A percentile compares a stretch with the other conserved stretches of the same genome.
Evolutionary conservation across 2,888 invertebrate species (phyloP).

Genomic region (Macrosiphum euphorbiae): DNA sequence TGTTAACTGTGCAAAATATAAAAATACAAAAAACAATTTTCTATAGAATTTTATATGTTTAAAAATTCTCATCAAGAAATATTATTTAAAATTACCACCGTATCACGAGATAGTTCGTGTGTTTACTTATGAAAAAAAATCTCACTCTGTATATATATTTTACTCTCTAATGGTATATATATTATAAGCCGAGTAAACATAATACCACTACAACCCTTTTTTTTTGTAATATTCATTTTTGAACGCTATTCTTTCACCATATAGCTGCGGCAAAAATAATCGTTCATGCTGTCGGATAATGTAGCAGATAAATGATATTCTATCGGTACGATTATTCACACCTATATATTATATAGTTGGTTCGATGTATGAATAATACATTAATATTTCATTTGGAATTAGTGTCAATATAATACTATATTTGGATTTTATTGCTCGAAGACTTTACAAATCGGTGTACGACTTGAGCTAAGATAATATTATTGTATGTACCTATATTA

Average conservation of each 20-base stretch:
- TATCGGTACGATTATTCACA: background rate
- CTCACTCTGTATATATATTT: background rate
- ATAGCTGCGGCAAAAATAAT: background rate
- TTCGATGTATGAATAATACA: background rate
- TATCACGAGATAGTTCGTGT: background rate
- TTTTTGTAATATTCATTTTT: background rate
- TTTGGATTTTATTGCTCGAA: background rate
- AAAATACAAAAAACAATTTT: background rate
- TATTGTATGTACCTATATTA: background rate
- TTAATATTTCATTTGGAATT: background rate
- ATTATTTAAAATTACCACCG: background rate
- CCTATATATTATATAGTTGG: background rate
- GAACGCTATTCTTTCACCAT: background rate
- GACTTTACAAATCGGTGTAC: background rate
- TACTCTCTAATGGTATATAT: background rate
- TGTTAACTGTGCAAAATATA: background rate
- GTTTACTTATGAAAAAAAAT: background rate
- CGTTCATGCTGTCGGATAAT: background rate
- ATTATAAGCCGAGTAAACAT: background rate
- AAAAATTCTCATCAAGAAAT: background rate
- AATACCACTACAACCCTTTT: background rate
- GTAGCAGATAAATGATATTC: background rate
- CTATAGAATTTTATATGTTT: background rate
- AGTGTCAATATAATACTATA: background rate
- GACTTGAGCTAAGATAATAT: background rate